Evolutionary conservation across 2,888 invertebrate species (phyloP).

Genomic region (Frankliniella intonsa): DNA sequence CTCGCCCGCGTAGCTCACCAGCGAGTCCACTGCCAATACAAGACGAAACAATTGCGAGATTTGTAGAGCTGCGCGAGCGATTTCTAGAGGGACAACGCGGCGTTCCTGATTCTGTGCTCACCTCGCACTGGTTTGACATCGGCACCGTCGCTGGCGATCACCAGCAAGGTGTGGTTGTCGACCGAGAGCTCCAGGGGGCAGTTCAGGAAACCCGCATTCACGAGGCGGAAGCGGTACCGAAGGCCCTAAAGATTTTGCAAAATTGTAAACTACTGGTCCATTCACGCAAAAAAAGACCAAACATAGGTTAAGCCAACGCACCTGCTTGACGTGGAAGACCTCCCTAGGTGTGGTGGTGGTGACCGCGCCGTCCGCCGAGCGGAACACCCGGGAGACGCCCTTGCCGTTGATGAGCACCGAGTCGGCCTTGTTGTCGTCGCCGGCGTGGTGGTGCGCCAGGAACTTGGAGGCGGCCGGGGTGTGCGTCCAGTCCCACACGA

Average conservation of each 20-base stretch:
- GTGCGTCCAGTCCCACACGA: slow-evolving; percentile 79
- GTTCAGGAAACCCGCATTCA: slow-evolving; percentile 82
- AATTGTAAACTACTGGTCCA: slow-evolving; percentile 27
- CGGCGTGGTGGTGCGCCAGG: slow-evolving; percentile 77
- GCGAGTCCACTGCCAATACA: slow-evolving; percentile 51
- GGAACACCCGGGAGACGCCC: slow-evolving; percentile 57
- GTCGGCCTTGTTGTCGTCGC: slow-evolving; percentile 76
- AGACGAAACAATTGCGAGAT: slow-evolving; percentile 29
- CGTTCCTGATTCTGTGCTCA: slow-evolving; percentile 44
- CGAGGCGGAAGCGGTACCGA: slow-evolving; percentile 72
- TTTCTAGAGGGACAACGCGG: neutral
- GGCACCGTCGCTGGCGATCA: slow-evolving; percentile 75
- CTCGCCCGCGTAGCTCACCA: slow-evolving; percentile 84
- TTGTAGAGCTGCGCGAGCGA: neutral
- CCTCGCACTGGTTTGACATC: slow-evolving; percentile 70
- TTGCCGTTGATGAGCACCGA: slow-evolving; percentile 78
- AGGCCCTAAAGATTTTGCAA: slow-evolving; percentile 53
- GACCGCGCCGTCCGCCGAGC: slow-evolving; percentile 42
- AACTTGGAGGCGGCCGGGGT: slow-evolving; percentile 68
- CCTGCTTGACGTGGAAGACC: slow-evolving; percentile 63
- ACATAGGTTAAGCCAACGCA: slow-evolving; percentile 41
- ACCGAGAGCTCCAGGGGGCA: slow-evolving; percentile 80
- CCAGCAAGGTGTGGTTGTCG: slow-evolving; percentile 72
- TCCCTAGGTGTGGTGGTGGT: slow-evolving; percentile 56
- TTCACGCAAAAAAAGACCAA: neutral